phyloP scores from a whole-genome alignment of 2,113 vertebrate species.

The Cavia porcellus region DNA sequence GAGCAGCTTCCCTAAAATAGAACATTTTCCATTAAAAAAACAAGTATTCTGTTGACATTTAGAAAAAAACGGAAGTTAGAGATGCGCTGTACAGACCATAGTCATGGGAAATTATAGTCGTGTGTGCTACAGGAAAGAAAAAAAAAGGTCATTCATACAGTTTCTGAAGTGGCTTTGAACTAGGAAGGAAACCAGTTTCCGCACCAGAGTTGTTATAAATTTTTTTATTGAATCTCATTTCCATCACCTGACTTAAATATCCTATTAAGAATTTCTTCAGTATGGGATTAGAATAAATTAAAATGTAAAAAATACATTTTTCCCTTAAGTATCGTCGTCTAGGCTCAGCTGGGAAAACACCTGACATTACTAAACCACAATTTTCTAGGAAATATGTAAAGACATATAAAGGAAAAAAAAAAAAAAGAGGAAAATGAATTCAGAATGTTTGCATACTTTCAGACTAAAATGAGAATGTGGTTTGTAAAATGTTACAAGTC shows the following conservation, averaged over 20 bases:
- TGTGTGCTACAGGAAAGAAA: conserved; percentile 58
- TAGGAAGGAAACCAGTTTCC: conserved; percentile 63
- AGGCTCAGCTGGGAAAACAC: conserved; percentile 1
- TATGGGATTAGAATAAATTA: conserved; percentile 44
- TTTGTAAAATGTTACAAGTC: conserved; percentile 59
- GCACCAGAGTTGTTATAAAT: neutral
- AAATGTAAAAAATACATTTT: conserved; percentile 32
- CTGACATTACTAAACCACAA: conserved; percentile 49
- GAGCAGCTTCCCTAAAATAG: conserved; percentile 75
- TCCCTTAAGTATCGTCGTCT: neutral
- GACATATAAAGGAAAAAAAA: neutral
- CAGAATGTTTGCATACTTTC: conserved; percentile 15
- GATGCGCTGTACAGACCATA: conserved; percentile 64
- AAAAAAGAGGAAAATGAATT: neutral
- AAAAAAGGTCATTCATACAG: conserved; percentile 59
- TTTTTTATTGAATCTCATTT: neutral
- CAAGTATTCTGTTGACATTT: conserved; percentile 69
- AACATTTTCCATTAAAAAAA: conserved; percentile 81
- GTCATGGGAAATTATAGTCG: conserved; percentile 76
- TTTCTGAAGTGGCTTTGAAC: conserved; percentile 64
- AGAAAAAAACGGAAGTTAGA: neutral
- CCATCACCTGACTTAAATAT: conserved; percentile 12
- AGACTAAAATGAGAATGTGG: conserved; percentile 11
- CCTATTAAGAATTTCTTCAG: conserved; percentile 40
- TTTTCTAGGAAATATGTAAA: neutral